phyloP scores from a whole-genome alignment of 2,797 vertebrate species.

The Natrix natrix region DNA sequence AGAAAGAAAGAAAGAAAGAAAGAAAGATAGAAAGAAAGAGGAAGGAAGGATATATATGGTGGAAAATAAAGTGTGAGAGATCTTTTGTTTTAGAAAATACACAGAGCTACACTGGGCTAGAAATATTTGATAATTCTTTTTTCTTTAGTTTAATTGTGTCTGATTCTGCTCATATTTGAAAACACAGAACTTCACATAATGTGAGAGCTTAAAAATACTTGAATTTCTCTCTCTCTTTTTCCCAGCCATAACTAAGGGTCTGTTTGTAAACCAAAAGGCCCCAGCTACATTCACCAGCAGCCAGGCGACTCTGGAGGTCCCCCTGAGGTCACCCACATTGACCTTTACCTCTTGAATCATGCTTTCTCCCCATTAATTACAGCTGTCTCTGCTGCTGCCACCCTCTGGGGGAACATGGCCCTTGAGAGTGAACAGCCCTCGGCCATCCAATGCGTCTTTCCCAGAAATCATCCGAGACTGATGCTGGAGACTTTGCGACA shows the following conservation, averaged over 20 bases:
- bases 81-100: not conserved
- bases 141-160: not conserved
- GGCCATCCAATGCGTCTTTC: not conserved
- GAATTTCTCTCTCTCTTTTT: not conserved
- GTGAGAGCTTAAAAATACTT: not conserved
- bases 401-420: not conserved
- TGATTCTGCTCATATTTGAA: not conserved
- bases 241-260: not conserved
- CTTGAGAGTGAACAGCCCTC: not conserved
- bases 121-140: not conserved
- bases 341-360: not conserved
- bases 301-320: not conserved
- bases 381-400: not conserved
- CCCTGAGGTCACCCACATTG: not conserved
- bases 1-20: not conserved
- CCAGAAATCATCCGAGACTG: not conserved
- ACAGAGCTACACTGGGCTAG: not conserved
- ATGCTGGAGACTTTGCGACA: not conserved
- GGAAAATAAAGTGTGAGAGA: not conserved
- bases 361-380: not conserved
- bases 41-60: no score
- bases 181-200: not conserved
- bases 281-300: not conserved
- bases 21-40: not conserved
- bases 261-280: not conserved